Conservation (phyloP, 2,888 invertebrate species). For the Harmothoe impar region DNA sequence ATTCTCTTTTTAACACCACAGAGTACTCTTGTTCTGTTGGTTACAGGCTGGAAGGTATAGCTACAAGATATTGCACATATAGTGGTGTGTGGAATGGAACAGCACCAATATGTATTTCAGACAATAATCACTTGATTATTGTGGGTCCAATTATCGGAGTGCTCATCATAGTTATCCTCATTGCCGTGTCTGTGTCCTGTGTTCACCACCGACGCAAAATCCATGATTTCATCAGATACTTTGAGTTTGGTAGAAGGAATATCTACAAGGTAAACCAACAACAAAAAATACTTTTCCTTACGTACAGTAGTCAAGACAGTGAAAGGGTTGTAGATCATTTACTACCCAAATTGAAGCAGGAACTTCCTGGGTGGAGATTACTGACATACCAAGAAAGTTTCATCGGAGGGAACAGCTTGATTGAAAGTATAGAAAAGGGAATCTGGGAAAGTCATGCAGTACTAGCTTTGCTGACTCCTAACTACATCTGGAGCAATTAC, state of each 20-base stretch:
- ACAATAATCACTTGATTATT: not conserved
- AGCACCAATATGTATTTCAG: not conserved
- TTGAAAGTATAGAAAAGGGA: not conserved
- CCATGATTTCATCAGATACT: not conserved
- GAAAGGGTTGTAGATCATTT: not conserved
- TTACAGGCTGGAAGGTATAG: not conserved
- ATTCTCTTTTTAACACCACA: not conserved
- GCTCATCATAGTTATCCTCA: not conserved
- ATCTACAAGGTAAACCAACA: not conserved
- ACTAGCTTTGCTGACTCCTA: not conserved
- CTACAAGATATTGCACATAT: not conserved
- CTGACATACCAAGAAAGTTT: not conserved
- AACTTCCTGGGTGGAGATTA: not conserved
- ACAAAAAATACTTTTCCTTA: too few species aligned
- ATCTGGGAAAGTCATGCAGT: constrained; percentile 1
- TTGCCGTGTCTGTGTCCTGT: not conserved
- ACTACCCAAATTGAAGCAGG: not conserved
- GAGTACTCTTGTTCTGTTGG: not conserved
- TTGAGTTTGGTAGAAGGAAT: not conserved
- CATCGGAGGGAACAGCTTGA: not conserved
- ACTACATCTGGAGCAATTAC: not conserved
- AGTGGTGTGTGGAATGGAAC: not conserved
- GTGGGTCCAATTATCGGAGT: not conserved
- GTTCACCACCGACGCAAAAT: not conserved
- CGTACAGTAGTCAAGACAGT: too few species aligned